These are phyloP conservation scores for Palaemon carinicauda DNA, from an alignment of 1,140 invertebrate genomes.

Conservation along the genomic window DNA sequence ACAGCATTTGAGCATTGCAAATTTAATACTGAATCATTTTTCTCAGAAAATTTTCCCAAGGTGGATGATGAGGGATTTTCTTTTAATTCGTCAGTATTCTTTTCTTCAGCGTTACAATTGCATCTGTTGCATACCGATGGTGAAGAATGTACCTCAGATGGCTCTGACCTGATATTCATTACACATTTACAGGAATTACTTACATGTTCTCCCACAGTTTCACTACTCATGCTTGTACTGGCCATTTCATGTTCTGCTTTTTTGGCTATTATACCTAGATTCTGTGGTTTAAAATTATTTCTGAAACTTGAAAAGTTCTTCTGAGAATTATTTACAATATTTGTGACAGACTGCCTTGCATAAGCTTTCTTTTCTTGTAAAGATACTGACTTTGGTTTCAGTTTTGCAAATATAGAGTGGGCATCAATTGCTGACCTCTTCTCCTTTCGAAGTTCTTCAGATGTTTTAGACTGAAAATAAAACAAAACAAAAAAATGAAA, in stretches of 20 bases:
- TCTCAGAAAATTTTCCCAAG: background rate
- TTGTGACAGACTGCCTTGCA: constrained; percentile 45
- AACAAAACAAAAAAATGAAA: background rate
- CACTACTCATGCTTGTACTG: background rate
- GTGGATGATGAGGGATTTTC: too few species aligned
- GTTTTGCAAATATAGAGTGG: constrained; percentile 50
- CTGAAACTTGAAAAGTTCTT: constrained; percentile 39
- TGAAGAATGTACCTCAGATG: too few species aligned
- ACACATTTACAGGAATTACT: background rate
- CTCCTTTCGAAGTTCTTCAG: constrained; percentile 27
- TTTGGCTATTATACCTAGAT: constrained; percentile 19
- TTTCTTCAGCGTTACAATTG: too few species aligned
- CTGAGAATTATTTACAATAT: constrained; percentile 33
- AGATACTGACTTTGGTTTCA: constrained; percentile 39
- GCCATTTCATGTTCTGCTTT: background rate
- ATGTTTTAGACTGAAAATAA: constrained; percentile 32
- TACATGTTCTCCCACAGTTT: background rate
- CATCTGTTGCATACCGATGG: too few species aligned
- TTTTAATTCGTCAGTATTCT: too few species aligned
- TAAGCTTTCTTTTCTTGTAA: constrained; percentile 43
- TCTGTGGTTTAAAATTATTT: constrained; percentile 8
- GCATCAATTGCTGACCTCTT: constrained; percentile 34
- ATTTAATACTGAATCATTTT: background rate
- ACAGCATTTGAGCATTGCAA: background rate
- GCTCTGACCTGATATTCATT: too few species aligned